Percentiles rank a stretch among this genome's conserved stretches.
Evolutionary conservation across 2,888 invertebrate genomes (phyloP).

Genomic region (Coronaproctus castanopsis): DNA sequence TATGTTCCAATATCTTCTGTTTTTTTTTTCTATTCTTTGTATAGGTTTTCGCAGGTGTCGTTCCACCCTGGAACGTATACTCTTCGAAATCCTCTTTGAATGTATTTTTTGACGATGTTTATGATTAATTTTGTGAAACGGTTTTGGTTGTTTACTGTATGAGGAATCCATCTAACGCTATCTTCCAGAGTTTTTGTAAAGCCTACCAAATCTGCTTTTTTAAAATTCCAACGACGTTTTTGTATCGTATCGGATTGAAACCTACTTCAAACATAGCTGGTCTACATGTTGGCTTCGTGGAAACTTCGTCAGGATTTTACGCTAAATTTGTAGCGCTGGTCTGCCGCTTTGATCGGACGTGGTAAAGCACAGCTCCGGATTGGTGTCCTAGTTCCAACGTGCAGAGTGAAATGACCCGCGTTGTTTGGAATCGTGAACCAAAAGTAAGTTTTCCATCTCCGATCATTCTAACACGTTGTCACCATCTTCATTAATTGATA

Average conservation of each 20-base stretch:
- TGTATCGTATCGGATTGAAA: background rate
- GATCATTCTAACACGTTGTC: background rate
- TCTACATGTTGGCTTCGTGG: background rate
- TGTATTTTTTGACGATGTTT: background rate
- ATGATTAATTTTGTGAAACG: background rate
- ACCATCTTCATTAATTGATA: background rate
- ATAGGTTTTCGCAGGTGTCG: background rate
- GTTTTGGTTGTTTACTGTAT: background rate
- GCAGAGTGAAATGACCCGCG: background rate
- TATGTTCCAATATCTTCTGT: background rate
- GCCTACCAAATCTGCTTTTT: background rate
- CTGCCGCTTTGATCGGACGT: background rate
- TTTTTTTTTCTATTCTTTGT: background rate
- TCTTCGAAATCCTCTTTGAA: background rate
- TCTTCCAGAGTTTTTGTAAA: background rate
- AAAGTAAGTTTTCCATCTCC: background rate
- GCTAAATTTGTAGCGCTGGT: background rate
- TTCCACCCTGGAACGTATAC: background rate
- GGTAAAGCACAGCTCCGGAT: background rate
- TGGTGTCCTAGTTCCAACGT: background rate
- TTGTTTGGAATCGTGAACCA: background rate
- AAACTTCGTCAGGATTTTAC: background rate
- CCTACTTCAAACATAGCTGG: background rate
- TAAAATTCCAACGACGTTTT: background rate
- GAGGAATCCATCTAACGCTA: background rate